A percentile compares a stretch with the other conserved stretches of the same genome.
Conservation (phyloP, 1,140 invertebrate genomes). For the Melipona quadrifasciata region DNA sequence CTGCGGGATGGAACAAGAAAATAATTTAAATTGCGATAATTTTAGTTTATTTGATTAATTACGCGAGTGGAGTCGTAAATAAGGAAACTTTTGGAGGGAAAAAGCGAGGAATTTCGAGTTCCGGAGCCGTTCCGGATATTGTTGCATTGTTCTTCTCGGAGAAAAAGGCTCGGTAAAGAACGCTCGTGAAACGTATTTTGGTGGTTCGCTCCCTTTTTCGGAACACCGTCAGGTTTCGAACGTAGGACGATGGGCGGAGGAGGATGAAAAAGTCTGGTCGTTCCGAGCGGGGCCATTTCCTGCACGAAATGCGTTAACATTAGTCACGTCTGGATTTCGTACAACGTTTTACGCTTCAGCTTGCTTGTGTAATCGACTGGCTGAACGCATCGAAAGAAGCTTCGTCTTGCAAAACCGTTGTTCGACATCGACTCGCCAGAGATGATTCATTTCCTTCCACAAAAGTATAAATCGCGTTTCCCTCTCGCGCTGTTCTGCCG, state of each 20-base stretch:
- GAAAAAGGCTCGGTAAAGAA: neutral
- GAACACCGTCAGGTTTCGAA: slow-evolving; percentile 8
- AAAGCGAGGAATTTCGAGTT: neutral
- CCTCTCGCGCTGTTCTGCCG: neutral
- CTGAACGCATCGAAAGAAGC: slow-evolving; percentile 15
- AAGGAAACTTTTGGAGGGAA: neutral
- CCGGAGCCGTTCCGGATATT: neutral
- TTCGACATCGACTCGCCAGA: slow-evolving; percentile 17
- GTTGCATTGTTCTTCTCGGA: neutral
- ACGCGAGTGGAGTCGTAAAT: neutral
- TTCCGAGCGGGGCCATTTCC: slow-evolving; percentile 22
- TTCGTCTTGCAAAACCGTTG: slow-evolving; percentile 20
- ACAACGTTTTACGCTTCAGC: slow-evolving; percentile 27
- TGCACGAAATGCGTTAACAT: slow-evolving; percentile 35
- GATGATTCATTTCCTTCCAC: slow-evolving; percentile 28
- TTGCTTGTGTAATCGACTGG: slow-evolving; percentile 25
- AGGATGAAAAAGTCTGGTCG: slow-evolving; percentile 28
- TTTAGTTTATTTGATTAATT: too few relatives aligned
- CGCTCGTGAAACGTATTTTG: slow-evolving; percentile 11
- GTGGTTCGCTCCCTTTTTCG: slow-evolving; percentile 26
- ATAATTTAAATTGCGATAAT: neutral
- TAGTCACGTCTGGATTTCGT: slow-evolving; percentile 34
- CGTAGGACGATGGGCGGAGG: slow-evolving; percentile 37
- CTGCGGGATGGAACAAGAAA: neutral
- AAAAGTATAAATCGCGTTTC: neutral